phyloP scores from a whole-genome alignment of 2,113 vertebrate species.

The Tiliqua scincoides region DNA sequence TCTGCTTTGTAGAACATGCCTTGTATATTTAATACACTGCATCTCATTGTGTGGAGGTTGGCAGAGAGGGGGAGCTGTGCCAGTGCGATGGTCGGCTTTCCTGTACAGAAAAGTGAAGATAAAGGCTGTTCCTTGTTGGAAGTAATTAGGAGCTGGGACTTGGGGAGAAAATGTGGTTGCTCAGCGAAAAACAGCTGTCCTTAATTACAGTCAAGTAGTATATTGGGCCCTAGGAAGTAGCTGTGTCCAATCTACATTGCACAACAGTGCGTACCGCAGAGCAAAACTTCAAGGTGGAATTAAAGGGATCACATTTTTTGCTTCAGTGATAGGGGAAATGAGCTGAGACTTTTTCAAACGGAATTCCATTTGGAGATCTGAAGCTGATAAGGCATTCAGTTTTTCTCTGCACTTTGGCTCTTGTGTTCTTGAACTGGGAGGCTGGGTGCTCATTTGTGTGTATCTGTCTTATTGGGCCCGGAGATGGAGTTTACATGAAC shows the following conservation, averaged over 20 bases:
- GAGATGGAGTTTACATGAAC: not conserved
- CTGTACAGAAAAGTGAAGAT: conserved; percentile 51
- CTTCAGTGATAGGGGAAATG: conserved; percentile 24
- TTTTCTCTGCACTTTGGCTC: conserved; percentile 33
- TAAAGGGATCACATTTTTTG: conserved; percentile 4
- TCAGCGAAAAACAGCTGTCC: conserved; percentile 57
- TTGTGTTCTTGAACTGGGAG: not conserved
- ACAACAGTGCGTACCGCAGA: conserved; percentile 14
- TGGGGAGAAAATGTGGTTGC: conserved; percentile 63
- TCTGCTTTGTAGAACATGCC: conserved; percentile 54
- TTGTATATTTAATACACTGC: conserved; percentile 57
- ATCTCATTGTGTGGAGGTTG: conserved; percentile 40
- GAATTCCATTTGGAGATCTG: conserved; percentile 19
- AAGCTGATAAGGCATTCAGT: conserved; percentile 5
- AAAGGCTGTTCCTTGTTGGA: conserved; percentile 59
- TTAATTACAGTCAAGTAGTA: conserved; percentile 53
- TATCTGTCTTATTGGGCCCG: not conserved
- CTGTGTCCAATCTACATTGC: conserved; percentile 43
- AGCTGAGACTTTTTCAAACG: conserved; percentile 21
- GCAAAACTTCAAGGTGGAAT: conserved; percentile 47
- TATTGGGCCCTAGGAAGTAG: conserved; percentile 43
- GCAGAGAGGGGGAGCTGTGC: conserved; percentile 1
- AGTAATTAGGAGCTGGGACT: conserved; percentile 62
- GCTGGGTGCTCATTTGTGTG: not conserved
- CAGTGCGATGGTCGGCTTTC: not conserved